Conservation (phyloP, 2,888 invertebrate species). For the Sesamia inferens region DNA sequence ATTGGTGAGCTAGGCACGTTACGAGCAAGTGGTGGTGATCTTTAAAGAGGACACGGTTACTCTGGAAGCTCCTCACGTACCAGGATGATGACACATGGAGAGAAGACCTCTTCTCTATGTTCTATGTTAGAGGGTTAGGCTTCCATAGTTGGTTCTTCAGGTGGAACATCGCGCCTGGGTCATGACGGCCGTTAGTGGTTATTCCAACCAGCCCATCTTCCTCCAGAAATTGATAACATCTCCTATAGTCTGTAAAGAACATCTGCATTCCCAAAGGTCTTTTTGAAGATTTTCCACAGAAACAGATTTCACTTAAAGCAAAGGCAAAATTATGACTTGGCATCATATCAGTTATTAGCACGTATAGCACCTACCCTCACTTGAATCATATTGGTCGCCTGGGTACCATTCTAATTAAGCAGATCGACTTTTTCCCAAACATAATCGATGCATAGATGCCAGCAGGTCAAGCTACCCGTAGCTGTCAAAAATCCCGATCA, state of each 20-base stretch:
- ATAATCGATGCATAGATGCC: not conserved
- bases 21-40: not conserved
- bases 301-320: not conserved
- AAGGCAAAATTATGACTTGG: not conserved
- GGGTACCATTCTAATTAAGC: too few relatives aligned
- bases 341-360: not conserved
- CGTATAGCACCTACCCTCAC: not conserved
- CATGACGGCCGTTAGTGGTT: not conserved
- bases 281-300: not conserved
- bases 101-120: not conserved
- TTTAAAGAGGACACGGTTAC: not conserved
- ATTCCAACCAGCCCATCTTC: not conserved
- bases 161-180: not conserved
- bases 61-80: not conserved
- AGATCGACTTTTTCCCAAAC: not conserved
- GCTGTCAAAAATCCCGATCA: too few relatives aligned
- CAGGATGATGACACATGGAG: not conserved
- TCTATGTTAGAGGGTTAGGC: not conserved
- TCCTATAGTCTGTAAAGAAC: not conserved
- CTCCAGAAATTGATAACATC: not conserved
- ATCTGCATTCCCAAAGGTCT: not conserved
- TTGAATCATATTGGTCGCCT: not conserved
- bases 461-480: too few relatives aligned
- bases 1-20: not conserved
- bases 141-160: too few relatives aligned